Evolutionary conservation across 1,140 invertebrate genomes (phyloP).

Genomic region (Vanessa atalanta): DNA sequence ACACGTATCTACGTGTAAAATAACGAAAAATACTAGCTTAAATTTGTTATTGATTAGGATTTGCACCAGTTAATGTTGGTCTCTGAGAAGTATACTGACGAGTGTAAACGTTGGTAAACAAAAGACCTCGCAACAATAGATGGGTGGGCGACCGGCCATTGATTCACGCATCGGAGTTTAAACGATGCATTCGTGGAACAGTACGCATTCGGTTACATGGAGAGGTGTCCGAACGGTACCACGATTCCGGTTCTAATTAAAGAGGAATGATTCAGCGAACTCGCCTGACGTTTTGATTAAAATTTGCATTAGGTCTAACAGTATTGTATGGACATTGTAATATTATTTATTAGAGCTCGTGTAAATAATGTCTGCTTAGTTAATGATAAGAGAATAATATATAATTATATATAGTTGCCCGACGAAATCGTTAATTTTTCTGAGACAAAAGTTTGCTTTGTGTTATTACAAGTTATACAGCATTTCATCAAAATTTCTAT

Average conservation of each 20-base stretch:
- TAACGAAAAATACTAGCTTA: not conserved
- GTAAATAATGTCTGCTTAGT: not conserved
- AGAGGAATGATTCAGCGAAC: conserved; percentile 63
- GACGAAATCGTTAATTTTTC: too few species aligned
- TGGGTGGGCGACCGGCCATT: conserved; percentile 29
- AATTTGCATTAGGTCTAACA: conserved; percentile 53
- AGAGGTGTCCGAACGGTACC: conserved; percentile 60
- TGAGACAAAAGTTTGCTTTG: too few species aligned
- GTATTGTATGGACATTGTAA: conserved; percentile 13
- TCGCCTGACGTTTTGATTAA: conserved; percentile 55
- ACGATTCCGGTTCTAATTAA: conserved; percentile 71
- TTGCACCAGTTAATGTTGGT: conserved; percentile 10
- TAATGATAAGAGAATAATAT: too few species aligned
- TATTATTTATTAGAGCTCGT: conserved; percentile 16
- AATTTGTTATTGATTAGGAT: not conserved
- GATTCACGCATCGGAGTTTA: conserved; percentile 45
- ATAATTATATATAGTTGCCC: too few species aligned
- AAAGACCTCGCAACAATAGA: conserved; percentile 29
- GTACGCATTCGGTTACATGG: conserved; percentile 54
- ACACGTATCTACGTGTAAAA: not conserved
- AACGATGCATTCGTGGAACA: conserved; percentile 60
- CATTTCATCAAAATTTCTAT: too few species aligned
- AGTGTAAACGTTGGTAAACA: conserved; percentile 18
- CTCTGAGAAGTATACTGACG: conserved; percentile 8
- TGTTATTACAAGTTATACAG: too few species aligned